Conservation (phyloP, 2,888 invertebrate genomes). For the Venustoraphidia nigricollis region DNA sequence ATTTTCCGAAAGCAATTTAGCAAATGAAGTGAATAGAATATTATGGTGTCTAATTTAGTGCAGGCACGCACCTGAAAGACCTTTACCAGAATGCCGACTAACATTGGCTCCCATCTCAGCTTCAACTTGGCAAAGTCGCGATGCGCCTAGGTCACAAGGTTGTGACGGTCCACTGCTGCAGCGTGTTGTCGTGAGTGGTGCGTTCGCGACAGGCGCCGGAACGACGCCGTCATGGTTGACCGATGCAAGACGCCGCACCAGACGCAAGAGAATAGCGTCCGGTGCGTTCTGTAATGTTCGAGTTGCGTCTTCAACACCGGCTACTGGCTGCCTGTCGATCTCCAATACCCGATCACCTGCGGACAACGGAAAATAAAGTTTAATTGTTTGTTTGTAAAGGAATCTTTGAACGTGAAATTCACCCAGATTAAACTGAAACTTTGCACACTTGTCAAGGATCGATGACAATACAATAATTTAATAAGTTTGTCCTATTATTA, state of each 20-base stretch:
- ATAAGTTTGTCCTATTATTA: no score
- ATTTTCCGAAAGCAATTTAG: no score
- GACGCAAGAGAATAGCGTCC: slow-evolving; percentile 33
- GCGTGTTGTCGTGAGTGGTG: slow-evolving; percentile 26
- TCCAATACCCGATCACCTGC: slow-evolving; percentile 4
- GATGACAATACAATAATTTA: no score
- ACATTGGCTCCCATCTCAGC: slow-evolving; percentile 57
- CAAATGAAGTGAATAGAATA: not conserved
- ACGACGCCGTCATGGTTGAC: slow-evolving; percentile 31
- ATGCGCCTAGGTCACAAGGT: slow-evolving; percentile 13
- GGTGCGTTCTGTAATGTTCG: slow-evolving; percentile 1
- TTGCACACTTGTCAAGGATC: no score
- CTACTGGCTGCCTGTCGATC: slow-evolving; percentile 1
- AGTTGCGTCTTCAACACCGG: not conserved
- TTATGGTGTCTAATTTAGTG: not conserved
- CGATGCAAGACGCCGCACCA: slow-evolving; percentile 26
- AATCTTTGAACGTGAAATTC: no score
- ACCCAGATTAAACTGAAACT: no score
- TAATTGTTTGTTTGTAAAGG: no score
- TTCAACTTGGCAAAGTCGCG: slow-evolving; percentile 10
- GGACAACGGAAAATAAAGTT: no score
- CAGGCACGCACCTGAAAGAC: slow-evolving; percentile 3
- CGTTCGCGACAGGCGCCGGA: slow-evolving; percentile 18
- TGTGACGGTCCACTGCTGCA: slow-evolving; percentile 9
- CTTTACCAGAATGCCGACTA: slow-evolving; percentile 57